These are phyloP conservation scores for Phoxinus phoxinus DNA, from an alignment of 2,113 vertebrate genomes.

Conservation along the genomic window DNA sequence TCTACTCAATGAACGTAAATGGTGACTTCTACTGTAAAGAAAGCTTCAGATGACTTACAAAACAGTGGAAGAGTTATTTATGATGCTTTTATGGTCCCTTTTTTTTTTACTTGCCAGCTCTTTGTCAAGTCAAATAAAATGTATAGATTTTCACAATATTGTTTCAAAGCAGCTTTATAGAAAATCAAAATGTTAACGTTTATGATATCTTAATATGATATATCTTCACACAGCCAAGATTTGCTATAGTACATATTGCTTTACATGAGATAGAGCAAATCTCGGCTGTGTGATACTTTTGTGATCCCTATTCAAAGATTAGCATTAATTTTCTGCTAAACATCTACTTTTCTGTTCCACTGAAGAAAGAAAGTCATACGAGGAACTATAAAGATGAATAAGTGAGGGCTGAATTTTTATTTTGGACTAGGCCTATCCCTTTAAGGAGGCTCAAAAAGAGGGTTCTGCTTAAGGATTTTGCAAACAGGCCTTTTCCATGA, in stretches of 20 bases:
- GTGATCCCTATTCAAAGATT: background rate
- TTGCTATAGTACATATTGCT: no score
- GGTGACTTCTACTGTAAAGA: no score
- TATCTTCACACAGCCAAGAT: no score
- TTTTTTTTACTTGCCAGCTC: background rate
- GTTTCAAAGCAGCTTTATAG: no score
- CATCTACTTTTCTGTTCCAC: background rate
- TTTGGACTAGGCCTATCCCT: background rate
- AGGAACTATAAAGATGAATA: background rate
- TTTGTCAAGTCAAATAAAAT: background rate
- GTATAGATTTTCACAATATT: no score
- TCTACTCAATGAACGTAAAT: background rate
- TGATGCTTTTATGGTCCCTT: background rate
- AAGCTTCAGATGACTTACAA: background rate
- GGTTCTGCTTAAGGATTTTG: background rate
- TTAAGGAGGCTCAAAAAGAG: background rate
- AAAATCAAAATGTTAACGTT: no score
- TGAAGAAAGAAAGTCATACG: no score
- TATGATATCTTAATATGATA: no score
- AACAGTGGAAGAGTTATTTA: background rate
- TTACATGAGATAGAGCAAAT: no score
- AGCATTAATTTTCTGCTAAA: background rate
- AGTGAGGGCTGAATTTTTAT: background rate
- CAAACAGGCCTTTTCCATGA: conserved; percentile 11
- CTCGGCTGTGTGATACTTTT: no score